Conservation (phyloP, 2,113 vertebrate genomes). For the Psephotus haematonotus region DNA sequence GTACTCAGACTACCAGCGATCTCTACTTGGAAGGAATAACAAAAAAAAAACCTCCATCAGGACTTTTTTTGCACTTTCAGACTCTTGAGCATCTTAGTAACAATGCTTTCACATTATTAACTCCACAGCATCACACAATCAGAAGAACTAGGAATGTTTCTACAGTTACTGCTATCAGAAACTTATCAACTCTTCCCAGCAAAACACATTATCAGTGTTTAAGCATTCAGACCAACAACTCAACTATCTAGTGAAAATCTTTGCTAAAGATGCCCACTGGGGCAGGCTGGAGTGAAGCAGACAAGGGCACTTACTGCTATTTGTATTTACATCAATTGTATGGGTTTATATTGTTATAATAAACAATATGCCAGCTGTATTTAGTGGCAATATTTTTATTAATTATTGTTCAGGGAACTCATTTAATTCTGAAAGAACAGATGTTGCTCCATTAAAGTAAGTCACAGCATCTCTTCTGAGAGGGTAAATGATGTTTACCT, state of each 20-base stretch:
- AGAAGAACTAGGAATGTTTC: neutral
- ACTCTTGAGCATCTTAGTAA: neutral
- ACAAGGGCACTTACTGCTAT: neutral
- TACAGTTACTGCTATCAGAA: neutral
- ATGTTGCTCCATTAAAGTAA: conserved; percentile 67
- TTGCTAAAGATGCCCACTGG: neutral
- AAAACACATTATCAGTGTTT: neutral
- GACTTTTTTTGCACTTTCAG: neutral
- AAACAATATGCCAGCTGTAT: conserved; percentile 51
- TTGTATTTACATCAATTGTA: neutral
- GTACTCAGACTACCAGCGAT: rapidly evolving
- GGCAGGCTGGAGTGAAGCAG: neutral
- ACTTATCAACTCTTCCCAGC: neutral
- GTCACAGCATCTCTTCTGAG: conserved; percentile 34
- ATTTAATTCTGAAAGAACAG: conserved; percentile 68
- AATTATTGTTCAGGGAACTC: conserved; percentile 63
- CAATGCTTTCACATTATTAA: neutral
- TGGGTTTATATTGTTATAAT: conserved; percentile 41
- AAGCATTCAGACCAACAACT: neutral
- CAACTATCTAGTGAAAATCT: neutral
- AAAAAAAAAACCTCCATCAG: neutral
- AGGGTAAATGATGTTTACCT: conserved; percentile 52
- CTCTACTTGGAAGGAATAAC: neutral
- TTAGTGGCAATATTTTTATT: conserved; percentile 68
- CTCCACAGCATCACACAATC: neutral